phyloP scores from a whole-genome alignment of 37 sponge, comb jelly and placozoan species.

The Lycopodina hypogea region DNA sequence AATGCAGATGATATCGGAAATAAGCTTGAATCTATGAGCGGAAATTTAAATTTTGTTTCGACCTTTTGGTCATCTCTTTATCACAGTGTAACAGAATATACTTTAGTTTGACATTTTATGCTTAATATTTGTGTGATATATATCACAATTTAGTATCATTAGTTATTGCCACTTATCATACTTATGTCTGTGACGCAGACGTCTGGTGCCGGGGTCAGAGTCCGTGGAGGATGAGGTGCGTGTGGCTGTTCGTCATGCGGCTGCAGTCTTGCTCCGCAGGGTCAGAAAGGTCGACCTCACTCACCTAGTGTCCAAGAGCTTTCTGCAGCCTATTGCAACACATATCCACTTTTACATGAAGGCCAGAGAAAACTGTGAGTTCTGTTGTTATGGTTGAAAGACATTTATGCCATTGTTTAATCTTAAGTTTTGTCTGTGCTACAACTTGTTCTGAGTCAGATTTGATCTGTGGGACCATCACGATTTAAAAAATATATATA shows the following conservation, averaged over 20 bases:
- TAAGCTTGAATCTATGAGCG: no score
- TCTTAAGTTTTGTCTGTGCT: no score
- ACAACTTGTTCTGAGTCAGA: no score
- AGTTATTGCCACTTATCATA: not conserved
- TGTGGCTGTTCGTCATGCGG: slow-evolving; percentile 20
- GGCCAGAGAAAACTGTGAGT: slow-evolving; percentile 50
- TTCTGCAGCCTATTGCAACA: slow-evolving; percentile 19
- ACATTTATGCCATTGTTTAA: not conserved
- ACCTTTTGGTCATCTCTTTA: no score
- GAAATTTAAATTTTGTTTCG: no score
- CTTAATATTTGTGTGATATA: no score
- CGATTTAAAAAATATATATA: no score
- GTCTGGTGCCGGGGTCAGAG: slow-evolving; percentile 11
- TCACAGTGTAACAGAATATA: no score
- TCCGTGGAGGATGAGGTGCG: slow-evolving; percentile 38
- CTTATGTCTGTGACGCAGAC: not conserved
- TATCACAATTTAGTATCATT: no score
- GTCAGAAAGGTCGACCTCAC: slow-evolving; percentile 44
- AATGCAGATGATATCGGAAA: no score
- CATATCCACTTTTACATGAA: slow-evolving; percentile 59
- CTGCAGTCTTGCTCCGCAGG: slow-evolving; percentile 12
- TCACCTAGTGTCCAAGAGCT: slow-evolving; percentile 28
- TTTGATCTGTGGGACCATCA: not conserved
- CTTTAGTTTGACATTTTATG: no score
- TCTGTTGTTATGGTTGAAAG: not conserved